Base-by-base conservation (phyloP, 1,140 invertebrate genomes). In the Nebria ingens region DNA sequence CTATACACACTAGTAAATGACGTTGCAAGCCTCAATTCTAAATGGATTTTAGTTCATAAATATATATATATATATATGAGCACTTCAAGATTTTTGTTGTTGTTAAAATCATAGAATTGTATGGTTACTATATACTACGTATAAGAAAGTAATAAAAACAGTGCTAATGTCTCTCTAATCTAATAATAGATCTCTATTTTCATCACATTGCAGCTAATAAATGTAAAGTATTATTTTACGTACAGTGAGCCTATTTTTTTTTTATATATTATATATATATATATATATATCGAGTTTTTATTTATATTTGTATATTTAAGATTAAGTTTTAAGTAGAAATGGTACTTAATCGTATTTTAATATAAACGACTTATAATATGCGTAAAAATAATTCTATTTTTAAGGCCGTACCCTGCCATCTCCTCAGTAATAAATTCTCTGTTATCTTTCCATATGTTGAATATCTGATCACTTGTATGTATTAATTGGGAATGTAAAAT, bases 401-500 rank as follows among this genome's bases (percentile, higher is more conserved):
- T 34, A 34, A 34, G 25, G 25, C 25, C 25, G 25, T n/a, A 34
- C 25, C 25, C 25, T 34, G 25, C 25, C 25, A 9, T n/a, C 25
- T n/a, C 25, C 25, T n/a, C n/a, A n/a, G n/a, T n/a, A n/a, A n/a
- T n/a, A n/a, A 34, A 9, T 34, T 34, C 25, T 34, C 25, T 34
- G 25, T 34, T 34, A 34, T 34, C 25, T 34, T 34, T 34, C 25
- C 25, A 34, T 34, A 9, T 34, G 25, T 34, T 34, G 25, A 34
- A 34, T 34, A 34, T 34, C 25, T 34, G 25, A 34, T 34, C 25
- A 34, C 25, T 34, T 66, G 64, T 65, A 66, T 67, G 64, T 67
- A 65, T 61, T 64, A 64, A 61, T 56, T 34, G 25, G 25, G 64
- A 62, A 61, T 65, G 65, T 67, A 67, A 65, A 64, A 64, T 67